phyloP scores from a whole-genome alignment of 2,888 invertebrate genomes.

The Alsophila aescularia region DNA sequence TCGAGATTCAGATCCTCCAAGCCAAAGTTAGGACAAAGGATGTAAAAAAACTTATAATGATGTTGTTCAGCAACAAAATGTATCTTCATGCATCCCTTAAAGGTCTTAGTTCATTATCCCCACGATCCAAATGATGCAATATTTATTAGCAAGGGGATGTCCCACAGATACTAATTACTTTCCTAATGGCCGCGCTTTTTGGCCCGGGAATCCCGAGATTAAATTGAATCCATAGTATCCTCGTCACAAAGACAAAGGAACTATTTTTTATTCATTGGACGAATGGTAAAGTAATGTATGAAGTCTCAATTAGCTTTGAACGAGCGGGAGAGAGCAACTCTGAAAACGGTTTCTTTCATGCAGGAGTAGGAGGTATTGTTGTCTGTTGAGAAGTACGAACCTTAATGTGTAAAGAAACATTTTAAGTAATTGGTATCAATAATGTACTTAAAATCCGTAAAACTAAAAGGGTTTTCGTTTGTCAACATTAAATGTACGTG shows the following conservation, averaged over 20 bases:
- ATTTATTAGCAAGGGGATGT: conserved; percentile 57
- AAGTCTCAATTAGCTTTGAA: conserved; percentile 13
- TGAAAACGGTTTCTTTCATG: background rate
- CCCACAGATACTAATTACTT: conserved; percentile 60
- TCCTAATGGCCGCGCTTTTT: conserved; percentile 48
- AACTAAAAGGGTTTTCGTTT: too few relatives aligned
- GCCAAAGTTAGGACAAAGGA: too few relatives aligned
- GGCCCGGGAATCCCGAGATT: conserved; percentile 31
- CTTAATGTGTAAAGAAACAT: too few relatives aligned
- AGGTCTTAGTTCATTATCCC: conserved; percentile 39
- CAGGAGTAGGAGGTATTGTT: background rate
- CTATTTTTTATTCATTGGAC: conserved; percentile 26
- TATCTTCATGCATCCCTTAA: too few relatives aligned
- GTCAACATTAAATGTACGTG: too few relatives aligned
- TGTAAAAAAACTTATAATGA: too few relatives aligned
- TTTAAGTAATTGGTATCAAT: too few relatives aligned
- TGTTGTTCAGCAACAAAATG: too few relatives aligned
- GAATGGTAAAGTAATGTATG: conserved; percentile 23
- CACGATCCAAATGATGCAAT: conserved; percentile 53
- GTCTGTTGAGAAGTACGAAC: too few relatives aligned
- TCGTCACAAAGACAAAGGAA: conserved; percentile 28
- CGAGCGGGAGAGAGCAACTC: conserved; percentile 6
- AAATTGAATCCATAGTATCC: conserved; percentile 27
- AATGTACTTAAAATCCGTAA: too few relatives aligned
- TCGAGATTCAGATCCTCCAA: too few relatives aligned